Conservation (phyloP, 2,888 invertebrate species). For the Thereva nobilitata region DNA sequence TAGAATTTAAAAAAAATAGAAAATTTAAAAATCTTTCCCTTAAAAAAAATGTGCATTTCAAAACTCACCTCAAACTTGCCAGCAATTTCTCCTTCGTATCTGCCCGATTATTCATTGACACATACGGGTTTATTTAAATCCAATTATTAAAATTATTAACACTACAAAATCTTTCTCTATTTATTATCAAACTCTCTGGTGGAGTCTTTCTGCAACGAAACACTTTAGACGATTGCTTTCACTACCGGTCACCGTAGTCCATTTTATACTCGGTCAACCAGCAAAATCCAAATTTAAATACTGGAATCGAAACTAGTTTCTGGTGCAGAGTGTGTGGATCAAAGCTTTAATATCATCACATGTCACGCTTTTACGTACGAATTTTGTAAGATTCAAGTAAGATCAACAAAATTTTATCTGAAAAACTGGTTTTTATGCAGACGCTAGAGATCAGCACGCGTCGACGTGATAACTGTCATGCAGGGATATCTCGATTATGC, state of each 20-base stretch:
- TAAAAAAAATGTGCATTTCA: background rate
- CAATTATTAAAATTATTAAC: background rate
- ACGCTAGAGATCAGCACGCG: no score
- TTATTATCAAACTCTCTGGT: background rate
- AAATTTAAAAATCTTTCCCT: background rate
- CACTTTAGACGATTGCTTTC: conserved; percentile 22
- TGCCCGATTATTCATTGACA: conserved; percentile 43
- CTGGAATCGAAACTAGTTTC: conserved; percentile 4
- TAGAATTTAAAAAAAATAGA: conserved; percentile 39
- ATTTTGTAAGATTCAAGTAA: no score
- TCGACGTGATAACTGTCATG: no score
- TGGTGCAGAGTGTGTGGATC: conserved; percentile 11
- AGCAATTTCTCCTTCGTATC: conserved; percentile 56
- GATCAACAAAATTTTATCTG: no score
- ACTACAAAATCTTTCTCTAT: background rate
- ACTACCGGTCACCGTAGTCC: background rate
- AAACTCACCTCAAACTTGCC: conserved; percentile 54
- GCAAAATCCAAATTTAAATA: conserved; percentile 1
- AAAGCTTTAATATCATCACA: no score
- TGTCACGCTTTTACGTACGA: no score
- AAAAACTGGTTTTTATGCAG: no score
- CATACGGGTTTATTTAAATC: conserved; percentile 35
- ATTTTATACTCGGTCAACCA: conserved; percentile 19
- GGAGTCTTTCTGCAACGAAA: conserved; percentile 5
- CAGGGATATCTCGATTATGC: no score